These are phyloP conservation scores for Abscondita cerata DNA, from an alignment of 2,888 invertebrate genomes.

Conservation along the genomic window DNA sequence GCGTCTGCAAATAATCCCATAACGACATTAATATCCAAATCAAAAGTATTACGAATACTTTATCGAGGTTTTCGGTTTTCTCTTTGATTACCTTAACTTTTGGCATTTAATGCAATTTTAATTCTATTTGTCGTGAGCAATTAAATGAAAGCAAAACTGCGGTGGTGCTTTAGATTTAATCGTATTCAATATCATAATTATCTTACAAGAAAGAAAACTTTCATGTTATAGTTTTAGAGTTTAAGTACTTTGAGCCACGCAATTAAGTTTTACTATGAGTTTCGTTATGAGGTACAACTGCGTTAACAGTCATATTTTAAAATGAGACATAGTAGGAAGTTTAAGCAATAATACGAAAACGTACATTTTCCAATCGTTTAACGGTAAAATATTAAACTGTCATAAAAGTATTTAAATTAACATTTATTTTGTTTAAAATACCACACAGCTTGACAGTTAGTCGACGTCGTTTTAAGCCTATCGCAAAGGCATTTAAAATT, in stretches of 20 bases:
- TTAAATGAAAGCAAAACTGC: conserved; percentile 4
- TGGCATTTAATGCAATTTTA: conserved; percentile 5
- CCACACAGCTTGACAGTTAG: not conserved
- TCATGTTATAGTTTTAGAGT: not conserved
- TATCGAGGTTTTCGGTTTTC: not conserved
- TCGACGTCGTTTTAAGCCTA: not conserved
- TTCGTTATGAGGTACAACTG: not conserved
- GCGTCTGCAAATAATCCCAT: not conserved
- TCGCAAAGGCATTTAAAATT: not conserved
- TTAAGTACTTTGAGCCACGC: conserved; percentile 7
- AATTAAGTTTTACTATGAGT: not conserved
- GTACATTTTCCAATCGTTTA: too few species aligned
- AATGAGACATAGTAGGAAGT: not conserved
- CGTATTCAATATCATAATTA: conserved; percentile 7
- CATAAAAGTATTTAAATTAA: too few species aligned
- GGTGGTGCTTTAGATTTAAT: conserved; percentile 3
- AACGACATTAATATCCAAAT: conserved; percentile 5
- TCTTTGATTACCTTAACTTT: not conserved
- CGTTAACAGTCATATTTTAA: not conserved
- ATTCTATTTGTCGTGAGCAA: conserved; percentile 10
- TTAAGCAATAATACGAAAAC: not conserved
- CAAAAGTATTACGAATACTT: not conserved
- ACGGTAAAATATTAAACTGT: too few species aligned
- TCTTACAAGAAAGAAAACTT: not conserved
- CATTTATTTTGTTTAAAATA: not conserved